phyloP scores from a whole-genome alignment of 2,113 vertebrate genomes.

The Candoia aspera region DNA sequence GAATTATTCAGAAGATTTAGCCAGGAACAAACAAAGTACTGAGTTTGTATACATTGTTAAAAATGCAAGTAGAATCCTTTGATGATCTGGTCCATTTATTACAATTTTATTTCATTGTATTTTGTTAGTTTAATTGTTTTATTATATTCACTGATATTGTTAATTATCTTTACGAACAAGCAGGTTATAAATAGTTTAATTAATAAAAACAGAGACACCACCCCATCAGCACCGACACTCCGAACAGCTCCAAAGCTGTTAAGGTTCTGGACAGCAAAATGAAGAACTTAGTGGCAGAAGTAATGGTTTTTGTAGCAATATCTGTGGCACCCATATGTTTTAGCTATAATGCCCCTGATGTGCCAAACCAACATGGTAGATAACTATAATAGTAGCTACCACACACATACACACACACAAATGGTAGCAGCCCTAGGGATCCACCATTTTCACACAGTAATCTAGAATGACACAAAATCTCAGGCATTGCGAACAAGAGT shows the following conservation, averaged over 20 bases:
- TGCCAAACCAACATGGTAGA: neutral
- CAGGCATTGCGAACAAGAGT: neutral
- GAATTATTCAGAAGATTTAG: neutral
- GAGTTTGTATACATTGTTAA: neutral
- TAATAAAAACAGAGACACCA: neutral
- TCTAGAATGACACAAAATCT: neutral
- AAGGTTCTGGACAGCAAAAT: neutral
- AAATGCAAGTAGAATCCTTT: neutral
- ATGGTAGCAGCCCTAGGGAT: neutral
- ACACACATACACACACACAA: neutral
- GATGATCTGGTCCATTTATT: neutral
- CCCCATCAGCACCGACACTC: neutral
- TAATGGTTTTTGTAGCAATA: neutral
- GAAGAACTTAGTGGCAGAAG: neutral
- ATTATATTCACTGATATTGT: neutral
- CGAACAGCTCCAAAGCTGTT: neutral
- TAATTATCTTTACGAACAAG: neutral
- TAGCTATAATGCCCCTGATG: neutral
- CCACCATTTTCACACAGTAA: neutral
- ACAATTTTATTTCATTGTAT: neutral
- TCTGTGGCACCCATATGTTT: neutral
- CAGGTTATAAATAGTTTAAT: neutral
- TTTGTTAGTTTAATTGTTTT: neutral
- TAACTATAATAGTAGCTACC: neutral
- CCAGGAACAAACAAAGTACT: neutral